phyloP scores from a whole-genome alignment of 1,140 invertebrate genomes.

The Luehdorfia chinensis region DNA sequence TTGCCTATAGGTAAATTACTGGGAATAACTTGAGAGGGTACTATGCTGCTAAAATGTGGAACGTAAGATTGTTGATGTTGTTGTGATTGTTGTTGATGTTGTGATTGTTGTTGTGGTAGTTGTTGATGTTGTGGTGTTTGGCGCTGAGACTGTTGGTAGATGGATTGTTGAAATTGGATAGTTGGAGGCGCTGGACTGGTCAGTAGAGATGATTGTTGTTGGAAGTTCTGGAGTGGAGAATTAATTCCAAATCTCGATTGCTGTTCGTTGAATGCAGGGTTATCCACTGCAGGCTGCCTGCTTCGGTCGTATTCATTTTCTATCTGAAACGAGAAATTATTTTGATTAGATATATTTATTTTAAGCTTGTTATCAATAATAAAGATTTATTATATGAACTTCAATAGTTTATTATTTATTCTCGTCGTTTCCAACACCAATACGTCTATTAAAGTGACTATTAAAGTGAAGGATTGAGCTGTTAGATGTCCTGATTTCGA shows the following conservation, averaged over 20 bases:
- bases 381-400: too few species aligned
- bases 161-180: constrained; percentile 53
- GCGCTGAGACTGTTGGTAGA: constrained; percentile 44
- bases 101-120: constrained; percentile 15
- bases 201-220: constrained; percentile 32
- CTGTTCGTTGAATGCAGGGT: constrained; percentile 61
- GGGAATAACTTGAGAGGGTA: constrained; percentile 37
- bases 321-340: constrained; percentile 49
- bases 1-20: constrained; percentile 33
- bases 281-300: constrained; percentile 49
- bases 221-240: constrained; percentile 59
- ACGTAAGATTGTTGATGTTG: constrained; percentile 57
- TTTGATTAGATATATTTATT: too few species aligned
- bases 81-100: constrained; percentile 28
- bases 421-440: too few species aligned
- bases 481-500: too few species aligned
- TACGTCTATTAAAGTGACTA: too few species aligned
- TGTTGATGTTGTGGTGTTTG: constrained; percentile 1
- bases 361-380: too few species aligned
- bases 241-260: constrained; percentile 65
- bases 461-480: too few species aligned
- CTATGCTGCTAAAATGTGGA: constrained; percentile 54
- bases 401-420: too few species aligned
- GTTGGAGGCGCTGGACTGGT: constrained; percentile 38
- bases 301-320: constrained; percentile 71